Base-by-base conservation (phyloP, 2,888 invertebrate species). In the Boloria selene region DNA sequence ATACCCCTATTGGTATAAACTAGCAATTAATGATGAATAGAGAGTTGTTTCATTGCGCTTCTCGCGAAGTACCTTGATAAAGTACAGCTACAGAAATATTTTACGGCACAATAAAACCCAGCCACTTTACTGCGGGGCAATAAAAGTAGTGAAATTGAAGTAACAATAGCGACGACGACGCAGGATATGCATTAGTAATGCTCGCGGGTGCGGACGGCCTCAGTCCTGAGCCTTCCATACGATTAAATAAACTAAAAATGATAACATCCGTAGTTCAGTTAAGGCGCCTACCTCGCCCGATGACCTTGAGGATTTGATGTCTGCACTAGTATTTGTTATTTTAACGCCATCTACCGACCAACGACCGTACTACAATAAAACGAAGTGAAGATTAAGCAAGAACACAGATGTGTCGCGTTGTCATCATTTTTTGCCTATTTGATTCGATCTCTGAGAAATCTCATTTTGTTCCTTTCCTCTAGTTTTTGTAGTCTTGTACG, bases 51-150 rank as follows among this genome's bases (percentile, higher is more conserved):
- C 45, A 56, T 45, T 45, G 16, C 45, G 10, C 16, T 22, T 13
- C 4, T 45, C 26, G 16, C 22, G 56, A 56, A 22, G 18, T 56
- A 44, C 22, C 38, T 14, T 56, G 13, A 16, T 45, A 56, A 45
- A 45, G n/a, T 22, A 56, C 22, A 45, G n/a, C 45, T 58, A 59
- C 58, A 52, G 17, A 63, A 64, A 64, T 64, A 58, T 64, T 64
- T 64, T 58, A 64, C 52, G 64, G 50, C 31, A 44, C 64, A 64
- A 59, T 64, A 64, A 64, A 64, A 64, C 58, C 17, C 58, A 45
- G 45, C 45, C 64, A 64, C 64, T 64, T 58, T 44, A 50, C 42
- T 58, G 31, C 22, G 44, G 51, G 47, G 47, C 13, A 42, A 50
- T 64, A 58, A 64, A 64, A 49, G 44, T 62, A 45, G 58, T 52